phyloP scores from a whole-genome alignment of 1,140 invertebrate species.

The Atta texana region DNA sequence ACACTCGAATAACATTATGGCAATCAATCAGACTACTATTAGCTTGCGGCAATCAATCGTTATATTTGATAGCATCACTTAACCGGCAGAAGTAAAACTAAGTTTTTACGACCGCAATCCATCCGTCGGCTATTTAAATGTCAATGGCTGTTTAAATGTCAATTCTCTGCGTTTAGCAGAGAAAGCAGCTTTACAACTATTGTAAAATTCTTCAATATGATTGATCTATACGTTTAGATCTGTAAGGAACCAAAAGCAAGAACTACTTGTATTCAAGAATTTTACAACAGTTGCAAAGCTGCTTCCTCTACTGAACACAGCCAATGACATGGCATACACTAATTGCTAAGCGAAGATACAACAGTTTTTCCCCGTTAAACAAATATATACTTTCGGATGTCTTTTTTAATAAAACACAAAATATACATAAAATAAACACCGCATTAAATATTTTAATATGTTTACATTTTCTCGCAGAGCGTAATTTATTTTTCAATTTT shows the following conservation, averaged over 20 bases:
- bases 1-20: slow-evolving; percentile 60
- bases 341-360: slow-evolving; percentile 19
- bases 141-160: slow-evolving; percentile 31
- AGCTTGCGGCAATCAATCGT: slow-evolving; percentile 57
- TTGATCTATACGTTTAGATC: no score
- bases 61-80: slow-evolving; percentile 55
- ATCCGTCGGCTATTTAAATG: slow-evolving; percentile 25
- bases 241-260: no score
- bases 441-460: slow-evolving; percentile 15
- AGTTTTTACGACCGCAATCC: slow-evolving; percentile 45
- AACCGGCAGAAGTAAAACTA: slow-evolving; percentile 57
- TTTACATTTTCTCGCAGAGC: background rate
- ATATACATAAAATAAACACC: background rate
- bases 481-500: background rate
- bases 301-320: no score
- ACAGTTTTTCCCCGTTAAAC: slow-evolving; percentile 4
- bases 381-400: background rate
- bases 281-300: no score
- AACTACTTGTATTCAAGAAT: no score
- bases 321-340: slow-evolving; percentile 12
- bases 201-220: no score
- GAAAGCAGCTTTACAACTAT: no score
- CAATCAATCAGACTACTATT: slow-evolving; percentile 58
- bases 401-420: background rate
- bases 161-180: no score